Evolutionary conservation across 2,113 vertebrate genomes (phyloP).

Genomic region (Chloropsis cyanopogon): DNA sequence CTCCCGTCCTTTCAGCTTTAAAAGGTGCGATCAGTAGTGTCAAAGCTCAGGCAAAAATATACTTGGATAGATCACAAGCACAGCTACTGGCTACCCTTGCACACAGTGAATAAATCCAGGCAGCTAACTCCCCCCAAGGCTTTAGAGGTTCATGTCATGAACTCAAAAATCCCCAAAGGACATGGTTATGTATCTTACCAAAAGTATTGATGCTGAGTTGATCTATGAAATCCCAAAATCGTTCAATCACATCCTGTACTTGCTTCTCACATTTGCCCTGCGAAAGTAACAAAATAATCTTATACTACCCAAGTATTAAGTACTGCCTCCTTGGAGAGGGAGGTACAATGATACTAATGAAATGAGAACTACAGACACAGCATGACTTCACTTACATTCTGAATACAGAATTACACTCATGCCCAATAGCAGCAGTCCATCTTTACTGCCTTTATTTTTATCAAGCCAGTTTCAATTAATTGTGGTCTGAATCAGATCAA

Average conservation of each 20-base stretch:
- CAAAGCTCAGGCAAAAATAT: not conserved
- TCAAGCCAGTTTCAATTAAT: not conserved
- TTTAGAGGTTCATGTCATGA: not conserved
- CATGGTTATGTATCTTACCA: slow-evolving; percentile 68
- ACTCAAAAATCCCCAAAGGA: not conserved
- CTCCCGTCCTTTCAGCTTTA: not conserved
- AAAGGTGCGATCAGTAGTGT: not conserved
- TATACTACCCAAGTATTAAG: not conserved
- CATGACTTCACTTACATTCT: not conserved
- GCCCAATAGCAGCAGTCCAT: not conserved
- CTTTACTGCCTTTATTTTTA: not conserved
- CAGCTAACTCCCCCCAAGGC: not conserved
- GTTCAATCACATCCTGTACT: slow-evolving; percentile 95
- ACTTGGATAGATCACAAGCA: not conserved
- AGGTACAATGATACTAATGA: not conserved
- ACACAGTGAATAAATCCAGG: not conserved
- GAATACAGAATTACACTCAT: not conserved
- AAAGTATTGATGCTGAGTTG: slow-evolving; percentile 97
- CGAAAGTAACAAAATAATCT: not conserved
- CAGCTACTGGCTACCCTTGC: not conserved
- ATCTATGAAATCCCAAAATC: slow-evolving; percentile 99
- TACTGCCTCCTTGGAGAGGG: not conserved
- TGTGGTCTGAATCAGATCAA: not conserved
- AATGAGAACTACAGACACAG: not conserved
- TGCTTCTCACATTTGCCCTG: slow-evolving; percentile 98